Evolutionary conservation across 2,113 vertebrate genomes (phyloP).

Genomic region (Chaetodon trifascialis): DNA sequence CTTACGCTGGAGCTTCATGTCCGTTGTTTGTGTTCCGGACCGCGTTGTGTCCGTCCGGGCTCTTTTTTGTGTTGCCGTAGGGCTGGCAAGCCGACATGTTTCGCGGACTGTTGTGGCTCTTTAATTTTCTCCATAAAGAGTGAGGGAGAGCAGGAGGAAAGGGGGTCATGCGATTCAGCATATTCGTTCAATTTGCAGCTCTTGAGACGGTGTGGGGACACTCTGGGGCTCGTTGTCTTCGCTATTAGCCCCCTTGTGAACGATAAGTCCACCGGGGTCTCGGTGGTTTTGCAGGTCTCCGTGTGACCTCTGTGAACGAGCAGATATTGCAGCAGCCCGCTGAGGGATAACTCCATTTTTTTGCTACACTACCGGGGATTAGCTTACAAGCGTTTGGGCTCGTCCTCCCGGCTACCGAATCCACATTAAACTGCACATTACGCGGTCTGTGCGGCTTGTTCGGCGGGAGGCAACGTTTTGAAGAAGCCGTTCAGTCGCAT

Average conservation of each 20-base stretch:
- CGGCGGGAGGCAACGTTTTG: conserved; percentile 13
- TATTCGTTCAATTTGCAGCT: conserved; percentile 49
- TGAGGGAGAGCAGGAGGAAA: conserved; percentile 49
- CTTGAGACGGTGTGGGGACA: conserved; percentile 27
- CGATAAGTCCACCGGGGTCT: not conserved
- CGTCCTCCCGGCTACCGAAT: conserved; percentile 16
- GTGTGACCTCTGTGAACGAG: conserved; percentile 78
- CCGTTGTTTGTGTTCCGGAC: not conserved
- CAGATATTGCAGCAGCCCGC: conserved; percentile 69
- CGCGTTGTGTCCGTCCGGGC: not conserved
- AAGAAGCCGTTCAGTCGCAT: conserved; percentile 81
- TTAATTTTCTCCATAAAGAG: conserved; percentile 75
- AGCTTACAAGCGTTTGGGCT: conserved; percentile 45
- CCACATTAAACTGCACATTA: not conserved
- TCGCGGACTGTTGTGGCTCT: conserved; percentile 72
- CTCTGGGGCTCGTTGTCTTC: conserved; percentile 7
- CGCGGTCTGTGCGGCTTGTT: not conserved
- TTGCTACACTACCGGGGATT: conserved; percentile 42
- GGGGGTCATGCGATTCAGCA: conserved; percentile 67
- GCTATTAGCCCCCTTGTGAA: not conserved
- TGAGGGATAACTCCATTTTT: conserved; percentile 67
- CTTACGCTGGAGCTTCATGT: not conserved
- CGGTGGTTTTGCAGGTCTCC: conserved; percentile 40
- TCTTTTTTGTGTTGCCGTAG: fast-evolving
- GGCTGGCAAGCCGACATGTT: conserved; percentile 53